Percentiles rank a stretch among this genome's conserved stretches.
Conservation (phyloP, 2,113 vertebrate genomes). For the Ibidorhyncha struthersii region DNA sequence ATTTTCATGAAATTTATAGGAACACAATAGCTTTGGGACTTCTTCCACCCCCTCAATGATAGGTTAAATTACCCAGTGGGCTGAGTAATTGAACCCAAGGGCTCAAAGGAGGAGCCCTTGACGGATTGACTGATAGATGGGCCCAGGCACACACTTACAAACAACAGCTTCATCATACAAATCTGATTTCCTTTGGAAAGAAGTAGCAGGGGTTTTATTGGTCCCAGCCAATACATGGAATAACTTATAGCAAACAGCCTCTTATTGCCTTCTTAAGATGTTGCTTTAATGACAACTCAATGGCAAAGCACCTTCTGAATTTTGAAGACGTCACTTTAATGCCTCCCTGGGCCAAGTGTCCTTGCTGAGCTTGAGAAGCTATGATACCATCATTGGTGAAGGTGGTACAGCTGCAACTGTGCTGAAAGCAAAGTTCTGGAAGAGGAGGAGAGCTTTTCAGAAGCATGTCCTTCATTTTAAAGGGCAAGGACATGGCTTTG, state of each 20-base stretch:
- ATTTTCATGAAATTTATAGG: conserved; percentile 34
- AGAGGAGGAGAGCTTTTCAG: not conserved
- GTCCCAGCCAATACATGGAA: not conserved
- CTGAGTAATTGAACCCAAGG: no score
- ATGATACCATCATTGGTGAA: not conserved
- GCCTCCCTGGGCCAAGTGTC: not conserved
- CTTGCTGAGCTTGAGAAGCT: not conserved
- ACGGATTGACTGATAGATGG: conserved; percentile 43
- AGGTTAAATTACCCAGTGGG: conserved; percentile 50
- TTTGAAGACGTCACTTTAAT: not conserved
- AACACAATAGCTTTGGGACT: conserved; percentile 17
- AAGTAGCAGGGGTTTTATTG: not conserved
- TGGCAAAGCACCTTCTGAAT: not conserved
- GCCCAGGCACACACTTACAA: not conserved
- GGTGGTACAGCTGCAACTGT: not conserved
- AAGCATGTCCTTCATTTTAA: conserved; percentile 34
- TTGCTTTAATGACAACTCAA: not conserved
- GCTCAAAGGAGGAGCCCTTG: conserved; percentile 24
- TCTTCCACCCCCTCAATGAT: not conserved
- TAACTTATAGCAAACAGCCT: not conserved
- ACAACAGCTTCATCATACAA: conserved; percentile 15
- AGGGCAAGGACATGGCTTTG: not conserved
- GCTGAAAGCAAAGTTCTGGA: not conserved
- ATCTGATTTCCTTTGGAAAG: conserved; percentile 13
- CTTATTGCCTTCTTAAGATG: not conserved